Conservation (phyloP, 2,113 vertebrate species). For the Sula dactylatra region DNA sequence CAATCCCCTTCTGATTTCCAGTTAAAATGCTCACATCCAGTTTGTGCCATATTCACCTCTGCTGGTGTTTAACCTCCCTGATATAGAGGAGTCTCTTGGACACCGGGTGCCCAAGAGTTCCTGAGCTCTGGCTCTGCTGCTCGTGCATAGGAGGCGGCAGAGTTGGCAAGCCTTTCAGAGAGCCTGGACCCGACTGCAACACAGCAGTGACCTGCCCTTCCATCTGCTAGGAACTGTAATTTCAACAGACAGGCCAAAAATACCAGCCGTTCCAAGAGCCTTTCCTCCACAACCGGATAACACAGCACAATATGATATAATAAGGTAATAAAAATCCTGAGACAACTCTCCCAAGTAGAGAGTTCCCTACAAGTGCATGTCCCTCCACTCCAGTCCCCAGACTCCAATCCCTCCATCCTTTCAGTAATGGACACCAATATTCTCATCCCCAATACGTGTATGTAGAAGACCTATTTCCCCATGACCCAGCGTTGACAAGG, state of each 20-base stretch:
- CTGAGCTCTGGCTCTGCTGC: not conserved
- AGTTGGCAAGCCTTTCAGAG: not conserved
- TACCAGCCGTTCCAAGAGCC: not conserved
- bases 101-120: not conserved
- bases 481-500: not conserved
- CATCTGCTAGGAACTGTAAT: not conserved
- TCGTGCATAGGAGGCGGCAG: not conserved
- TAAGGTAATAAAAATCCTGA: not conserved
- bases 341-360: not conserved
- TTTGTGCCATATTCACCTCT: not conserved
- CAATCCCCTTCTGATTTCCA: not conserved
- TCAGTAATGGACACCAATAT: not conserved
- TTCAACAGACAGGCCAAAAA: not conserved
- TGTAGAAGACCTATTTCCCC: not conserved
- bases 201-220: not conserved
- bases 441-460: fast-evolving
- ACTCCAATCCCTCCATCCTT: not conserved
- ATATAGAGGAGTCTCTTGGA: not conserved
- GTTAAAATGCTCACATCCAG: not conserved
- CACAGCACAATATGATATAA: not conserved
- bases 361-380: not conserved
- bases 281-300: not conserved
- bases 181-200: not conserved
- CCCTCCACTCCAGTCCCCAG: not conserved
- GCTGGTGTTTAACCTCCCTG: not conserved